Base-by-base conservation (phyloP, 2,797 vertebrate species). In the Diglossa cyanea region DNA sequence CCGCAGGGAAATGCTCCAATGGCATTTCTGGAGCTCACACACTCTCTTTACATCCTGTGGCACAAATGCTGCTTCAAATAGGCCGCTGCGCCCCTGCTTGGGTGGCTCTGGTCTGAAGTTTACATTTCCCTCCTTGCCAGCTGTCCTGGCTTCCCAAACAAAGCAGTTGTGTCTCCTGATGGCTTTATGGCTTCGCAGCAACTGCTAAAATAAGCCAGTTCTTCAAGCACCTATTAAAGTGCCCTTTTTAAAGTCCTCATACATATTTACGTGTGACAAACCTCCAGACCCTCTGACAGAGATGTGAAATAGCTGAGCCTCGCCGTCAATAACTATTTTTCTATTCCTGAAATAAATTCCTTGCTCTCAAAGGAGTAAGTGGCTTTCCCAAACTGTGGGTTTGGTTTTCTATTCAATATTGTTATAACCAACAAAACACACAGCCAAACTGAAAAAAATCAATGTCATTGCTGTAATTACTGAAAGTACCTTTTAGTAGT, bases 101-200 rank as follows among this genome's bases (percentile, higher is more conserved):
- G 37, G 73, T 67, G 53, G 25, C 74, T 80, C 30, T 60, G 17
- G 13, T 55, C 53, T 42, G 14, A 75, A 42, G 26, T 75, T 86
- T 65, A 25, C 75, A 31, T 57, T 57, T 81, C 33, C 15, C 39
- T 71, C 68, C 45, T 86, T 2, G 2, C 25, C 62, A 75, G 66
- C 53, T 90, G n/a, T 74, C 54, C 54, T 13, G 8, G 20, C 71
- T 76, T 88, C 47, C 66, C 70, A 81, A 48, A 62, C 23, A 79
- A 76, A 82, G 80, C 66, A n/a, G 13, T 75, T 90, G 20, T 85
- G 21, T 37, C 33, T 93, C 48, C 75, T 74, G 48, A 50, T 77
- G 42, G 55, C 31, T 95, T 88, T 86, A 51, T 9, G 24, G 47
- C 60, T 76, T 82, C 71, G 66, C 17, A 24, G 62, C 33, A 87